Evolutionary conservation across 2,113 vertebrate genomes (phyloP), one percentile per base, ranked within the genome.

Genomic region (Pelobates fuscus): DNA sequence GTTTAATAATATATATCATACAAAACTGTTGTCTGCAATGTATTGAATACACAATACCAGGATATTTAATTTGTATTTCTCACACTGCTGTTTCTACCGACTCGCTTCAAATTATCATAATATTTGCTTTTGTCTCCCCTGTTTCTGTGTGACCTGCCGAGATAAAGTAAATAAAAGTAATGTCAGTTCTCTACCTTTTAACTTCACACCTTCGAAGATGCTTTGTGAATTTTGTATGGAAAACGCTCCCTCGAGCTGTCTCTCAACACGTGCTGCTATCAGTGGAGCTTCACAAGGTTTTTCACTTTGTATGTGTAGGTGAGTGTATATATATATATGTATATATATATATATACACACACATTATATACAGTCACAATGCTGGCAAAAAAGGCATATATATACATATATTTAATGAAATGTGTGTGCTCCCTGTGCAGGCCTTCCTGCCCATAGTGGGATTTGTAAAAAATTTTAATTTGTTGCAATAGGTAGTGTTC

Each of bases 61-160:
- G 41, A 64, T 52, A 54, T 52, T 62, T 55, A 73, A 73, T 73
- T 73, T 30, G 29, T 44, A 37, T 73, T n/a, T 71, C 26, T 63
- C 59, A 29, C 41, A 30, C 29, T 27, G 24, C 69, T 71, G 57
- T 71, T 71, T 72, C 32, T 27, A 49, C 41, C 18, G 55, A 37
- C 26, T 65, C 12, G 46, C 55, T 24, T 72, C 61, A 65, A 43
- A 74, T 65, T 52, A 55, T 74, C 54, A 57, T 32, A 74, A 57
- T 74, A 57, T 74, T 74, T 65, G 46, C 23, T 66, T 74, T 49
- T 49, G 52, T 74, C 49, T 59, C 52, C 52, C 29, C 32, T 58
- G 62, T 74, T 54, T 55, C 54, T 27, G 62, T 66, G 58, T 41
- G 46, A 25, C 52, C 43, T 27, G 52, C 46, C 25, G 29, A 66